Base-by-base conservation (phyloP, 2,113 vertebrate genomes). In the Rattus rattus region DNA sequence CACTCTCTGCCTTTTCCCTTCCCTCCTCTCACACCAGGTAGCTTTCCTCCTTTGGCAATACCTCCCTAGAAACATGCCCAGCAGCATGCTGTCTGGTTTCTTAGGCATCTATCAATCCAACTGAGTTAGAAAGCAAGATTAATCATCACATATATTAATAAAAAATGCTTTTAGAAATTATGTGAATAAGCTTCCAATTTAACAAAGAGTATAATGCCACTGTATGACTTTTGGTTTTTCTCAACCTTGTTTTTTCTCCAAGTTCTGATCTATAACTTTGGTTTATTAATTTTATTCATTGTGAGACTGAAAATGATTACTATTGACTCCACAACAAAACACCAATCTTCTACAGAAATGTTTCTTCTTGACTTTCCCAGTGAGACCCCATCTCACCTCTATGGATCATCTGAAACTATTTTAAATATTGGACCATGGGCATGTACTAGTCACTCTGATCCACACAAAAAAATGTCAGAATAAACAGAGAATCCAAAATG, bases 121-220 rank as follows among this genome's bases (percentile, higher is more conserved):
- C 30, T 22, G 36, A 54, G 10, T 70, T 88, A 69, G 65, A 36
- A n/a, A 24, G 26, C 33, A 84, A 70, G 33, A 70, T 70, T 88
- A 70, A 54, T 52, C 12, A 70, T 26, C 85, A 88, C 12, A 54
- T 10, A 54, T 54, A 70, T 67, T 86, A 87, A 87, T 87, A 59
- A 92, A 75, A 52, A 39, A 33, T 49, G 85, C 65, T 87, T 70
- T 87, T 70, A 87, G 65, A 77, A 85, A 65, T 6, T n/a, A 24
- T 24, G 26, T 88, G 30, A 73, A 63, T 88, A 69, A 94, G 39
- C 28, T 56, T 63, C 79, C 76, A 63, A 87, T 95, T 63, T 93
- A 87, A 96, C 65, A 84, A 56, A 95, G 49, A 77, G 79, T 56
- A 39, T 67, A 95, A 96, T 33, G 52, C 91, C 72, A 88, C 26